Evolutionary conservation across 2,797 vertebrate genomes (phyloP).

Genomic region (Dicrostonyx torquatus): DNA sequence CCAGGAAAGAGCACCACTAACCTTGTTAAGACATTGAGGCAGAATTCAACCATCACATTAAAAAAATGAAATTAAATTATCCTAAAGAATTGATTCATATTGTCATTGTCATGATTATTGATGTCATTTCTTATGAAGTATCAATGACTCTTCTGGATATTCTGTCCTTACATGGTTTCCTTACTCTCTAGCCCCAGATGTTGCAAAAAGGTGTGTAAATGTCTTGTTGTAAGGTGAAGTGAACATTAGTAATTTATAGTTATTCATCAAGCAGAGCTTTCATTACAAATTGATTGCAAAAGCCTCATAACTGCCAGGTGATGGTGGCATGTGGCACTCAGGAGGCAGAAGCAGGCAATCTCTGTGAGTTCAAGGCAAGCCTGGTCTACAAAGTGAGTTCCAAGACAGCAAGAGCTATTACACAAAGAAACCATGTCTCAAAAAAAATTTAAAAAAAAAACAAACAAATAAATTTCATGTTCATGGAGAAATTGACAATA

Average conservation of each 20-base stretch:
- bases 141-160: background rate
- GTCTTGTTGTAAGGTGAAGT: background rate
- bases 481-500: background rate
- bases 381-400: background rate
- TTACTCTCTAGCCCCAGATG: background rate
- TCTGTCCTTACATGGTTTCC: background rate
- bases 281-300: background rate
- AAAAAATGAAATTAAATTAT: background rate
- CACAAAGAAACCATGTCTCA: background rate
- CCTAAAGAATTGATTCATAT: background rate
- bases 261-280: background rate
- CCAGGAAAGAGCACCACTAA: background rate
- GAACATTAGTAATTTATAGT: background rate
- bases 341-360: background rate
- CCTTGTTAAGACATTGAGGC: constrained; percentile 12
- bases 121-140: background rate
- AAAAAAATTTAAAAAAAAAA: background rate
- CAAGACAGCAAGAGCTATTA: background rate
- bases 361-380: background rate
- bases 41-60: background rate
- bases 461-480: background rate
- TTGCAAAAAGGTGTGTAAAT: background rate
- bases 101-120: background rate
- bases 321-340: background rate
- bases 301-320: background rate